Evolutionary conservation across 2,888 invertebrate genomes (phyloP).

Genomic region (Macaria liturata): DNA sequence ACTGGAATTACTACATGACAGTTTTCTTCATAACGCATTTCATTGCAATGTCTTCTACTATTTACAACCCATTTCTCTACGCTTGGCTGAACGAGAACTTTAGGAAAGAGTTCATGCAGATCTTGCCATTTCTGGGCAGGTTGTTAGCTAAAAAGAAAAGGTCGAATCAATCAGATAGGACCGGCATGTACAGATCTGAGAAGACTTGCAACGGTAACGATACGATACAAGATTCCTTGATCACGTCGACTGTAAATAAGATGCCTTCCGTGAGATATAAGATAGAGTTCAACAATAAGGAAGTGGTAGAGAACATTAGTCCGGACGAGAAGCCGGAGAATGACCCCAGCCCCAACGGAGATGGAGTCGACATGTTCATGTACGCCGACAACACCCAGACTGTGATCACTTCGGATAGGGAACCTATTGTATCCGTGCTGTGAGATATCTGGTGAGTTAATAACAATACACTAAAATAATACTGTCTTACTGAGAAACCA

Average conservation of each 20-base stretch:
- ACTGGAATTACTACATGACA: constrained; percentile 89
- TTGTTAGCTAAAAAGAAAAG: constrained; percentile 71
- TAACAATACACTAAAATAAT: background rate
- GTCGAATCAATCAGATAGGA: constrained; percentile 71
- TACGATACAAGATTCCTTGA: constrained; percentile 73
- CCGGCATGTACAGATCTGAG: constrained; percentile 73
- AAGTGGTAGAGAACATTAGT: constrained; percentile 65
- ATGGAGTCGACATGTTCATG: constrained; percentile 79
- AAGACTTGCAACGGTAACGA: constrained; percentile 79
- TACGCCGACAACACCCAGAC: constrained; percentile 68
- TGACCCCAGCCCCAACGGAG: constrained; percentile 71
- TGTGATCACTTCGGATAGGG: constrained; percentile 68
- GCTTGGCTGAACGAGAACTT: constrained; percentile 98
- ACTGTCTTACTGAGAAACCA: no score
- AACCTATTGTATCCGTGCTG: constrained; percentile 74
- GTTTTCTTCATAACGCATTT: constrained; percentile 92
- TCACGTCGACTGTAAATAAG: constrained; percentile 72
- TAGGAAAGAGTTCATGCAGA: constrained; percentile 93
- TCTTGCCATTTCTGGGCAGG: constrained; percentile 85
- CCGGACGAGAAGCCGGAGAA: constrained; percentile 75
- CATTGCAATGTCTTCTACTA: constrained; percentile 96
- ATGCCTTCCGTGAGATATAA: constrained; percentile 74
- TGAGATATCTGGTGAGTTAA: constrained; percentile 63
- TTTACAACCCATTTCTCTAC: constrained; percentile 97
- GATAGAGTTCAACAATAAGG: constrained; percentile 70